Base-by-base conservation (phyloP, 1,140 invertebrate species). In the Panonychus citri region DNA sequence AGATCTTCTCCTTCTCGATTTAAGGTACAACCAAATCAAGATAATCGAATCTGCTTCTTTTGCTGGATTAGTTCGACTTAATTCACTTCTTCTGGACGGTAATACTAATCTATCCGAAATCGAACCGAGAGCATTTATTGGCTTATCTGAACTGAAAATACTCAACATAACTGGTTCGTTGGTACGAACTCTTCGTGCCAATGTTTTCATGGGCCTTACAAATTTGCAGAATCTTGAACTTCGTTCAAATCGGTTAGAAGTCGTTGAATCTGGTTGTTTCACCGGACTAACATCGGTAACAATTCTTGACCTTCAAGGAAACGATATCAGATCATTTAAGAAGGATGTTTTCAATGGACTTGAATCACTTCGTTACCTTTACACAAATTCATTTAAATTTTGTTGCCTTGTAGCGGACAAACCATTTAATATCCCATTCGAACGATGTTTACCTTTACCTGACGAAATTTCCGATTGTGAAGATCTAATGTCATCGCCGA, bases 401-500 rank as follows among this genome's bases (percentile, higher is more conserved):
- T 73, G 71, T 52, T 72, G 71, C 48, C 61, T 70, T 54, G 67
- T 67, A 0, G 25, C 56, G 0, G 37, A 50, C 8, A 55, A 59
- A 13, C 43, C 43, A 46, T 46, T 46, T 46, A 46, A 46, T n/a
- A 66, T 66, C 2, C 52, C 57, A 7, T 54, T 58, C 4, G 54
- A 63, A 21, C 59, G 65, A 13, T 74, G 72, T 55, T 61, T 61
- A 15, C 72, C 72, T 2, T 62, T 66, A 37, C 63, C 66, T 1
- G 71, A 74, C 56, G 70, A 71, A 57, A 73, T 74, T 51, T 73
- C 71, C 0, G 72, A 71, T 25, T 74, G 72, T 60, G 66, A 71
- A 55, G 71, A 74, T 53, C 64, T 73, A 17, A 72, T 74, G 71
- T 68, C 68, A 46, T 72, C 70, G 58, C 62, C 63, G 28, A 59